phyloP scores from a whole-genome alignment of 2,888 invertebrate genomes.

The Orthosia incerta region DNA sequence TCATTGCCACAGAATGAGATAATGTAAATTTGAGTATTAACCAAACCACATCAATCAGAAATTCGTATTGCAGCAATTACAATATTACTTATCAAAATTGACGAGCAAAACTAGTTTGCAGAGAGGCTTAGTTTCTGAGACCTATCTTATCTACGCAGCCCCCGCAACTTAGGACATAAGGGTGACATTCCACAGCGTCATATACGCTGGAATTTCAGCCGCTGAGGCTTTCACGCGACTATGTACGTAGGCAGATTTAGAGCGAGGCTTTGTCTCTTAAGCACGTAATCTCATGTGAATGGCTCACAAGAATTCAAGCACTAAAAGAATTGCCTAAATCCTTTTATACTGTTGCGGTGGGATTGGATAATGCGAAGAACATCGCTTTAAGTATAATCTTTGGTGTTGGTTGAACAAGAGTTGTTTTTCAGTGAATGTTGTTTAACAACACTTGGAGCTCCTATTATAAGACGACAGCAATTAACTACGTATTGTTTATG shows the following conservation, averaged over 20 bases:
- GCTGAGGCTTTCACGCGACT: conserved; percentile 18
- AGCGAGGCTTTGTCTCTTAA: conserved; percentile 50
- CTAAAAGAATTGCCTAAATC: conserved; percentile 56
- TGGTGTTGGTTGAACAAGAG: not conserved
- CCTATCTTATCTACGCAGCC: conserved; percentile 1
- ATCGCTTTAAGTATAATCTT: conserved; percentile 26
- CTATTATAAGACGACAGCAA: no score
- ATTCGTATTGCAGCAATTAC: not conserved
- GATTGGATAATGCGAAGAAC: conserved; percentile 26
- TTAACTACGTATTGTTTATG: not conserved
- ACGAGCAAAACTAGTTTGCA: not conserved
- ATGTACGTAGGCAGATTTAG: conserved; percentile 51
- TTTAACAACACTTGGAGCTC: not conserved
- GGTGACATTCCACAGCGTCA: conserved; percentile 44
- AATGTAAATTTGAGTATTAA: not conserved
- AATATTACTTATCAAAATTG: not conserved
- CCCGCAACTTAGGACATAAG: conserved; percentile 15
- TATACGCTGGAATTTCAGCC: conserved; percentile 32
- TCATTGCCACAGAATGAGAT: no score
- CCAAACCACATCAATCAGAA: conserved; percentile 9
- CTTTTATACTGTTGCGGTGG: conserved; percentile 34
- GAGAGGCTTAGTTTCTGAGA: conserved; percentile 1
- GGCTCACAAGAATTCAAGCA: conserved; percentile 41
- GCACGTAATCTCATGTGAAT: conserved; percentile 58
- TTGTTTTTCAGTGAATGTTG: not conserved